phyloP scores from a whole-genome alignment of 2,888 invertebrate genomes.

The Julus scandinavius region DNA sequence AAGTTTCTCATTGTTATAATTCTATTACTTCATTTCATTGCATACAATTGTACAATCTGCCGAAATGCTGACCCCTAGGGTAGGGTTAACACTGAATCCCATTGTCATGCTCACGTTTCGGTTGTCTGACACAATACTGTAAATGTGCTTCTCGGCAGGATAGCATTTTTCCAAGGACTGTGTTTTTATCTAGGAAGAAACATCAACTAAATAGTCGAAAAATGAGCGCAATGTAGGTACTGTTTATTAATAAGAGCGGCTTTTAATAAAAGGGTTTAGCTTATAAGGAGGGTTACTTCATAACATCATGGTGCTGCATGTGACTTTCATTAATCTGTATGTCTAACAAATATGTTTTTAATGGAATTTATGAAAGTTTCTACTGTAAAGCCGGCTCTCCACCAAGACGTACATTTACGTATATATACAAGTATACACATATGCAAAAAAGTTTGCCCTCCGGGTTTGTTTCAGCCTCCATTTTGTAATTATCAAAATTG shows the following conservation, averaged over 20 bases:
- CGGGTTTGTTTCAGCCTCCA: too few species aligned
- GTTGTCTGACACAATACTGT: not conserved
- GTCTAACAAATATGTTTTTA: too few species aligned
- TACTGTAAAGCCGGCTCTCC: too few species aligned
- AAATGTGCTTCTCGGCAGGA: not conserved
- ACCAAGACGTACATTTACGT: too few species aligned
- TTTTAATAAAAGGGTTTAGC: not conserved
- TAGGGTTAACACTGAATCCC: not conserved
- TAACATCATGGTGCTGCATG: not conserved
- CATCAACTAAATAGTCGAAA: not conserved
- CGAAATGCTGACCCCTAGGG: not conserved
- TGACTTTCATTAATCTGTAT: too few species aligned
- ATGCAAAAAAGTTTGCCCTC: too few species aligned
- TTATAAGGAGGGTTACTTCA: not conserved
- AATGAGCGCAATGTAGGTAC: not conserved
- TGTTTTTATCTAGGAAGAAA: not conserved
- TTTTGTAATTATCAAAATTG: too few species aligned
- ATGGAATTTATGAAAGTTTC: too few species aligned
- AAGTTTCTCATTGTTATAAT: not conserved
- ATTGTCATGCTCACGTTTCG: slow-evolving; percentile 1
- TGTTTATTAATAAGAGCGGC: not conserved
- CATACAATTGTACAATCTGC: not conserved
- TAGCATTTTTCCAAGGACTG: not conserved
- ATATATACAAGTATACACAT: too few species aligned
- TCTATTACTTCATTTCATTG: not conserved